Evolutionary conservation across 2,888 invertebrate genomes (phyloP).

Genomic region (Pogonocherus hispidulus): DNA sequence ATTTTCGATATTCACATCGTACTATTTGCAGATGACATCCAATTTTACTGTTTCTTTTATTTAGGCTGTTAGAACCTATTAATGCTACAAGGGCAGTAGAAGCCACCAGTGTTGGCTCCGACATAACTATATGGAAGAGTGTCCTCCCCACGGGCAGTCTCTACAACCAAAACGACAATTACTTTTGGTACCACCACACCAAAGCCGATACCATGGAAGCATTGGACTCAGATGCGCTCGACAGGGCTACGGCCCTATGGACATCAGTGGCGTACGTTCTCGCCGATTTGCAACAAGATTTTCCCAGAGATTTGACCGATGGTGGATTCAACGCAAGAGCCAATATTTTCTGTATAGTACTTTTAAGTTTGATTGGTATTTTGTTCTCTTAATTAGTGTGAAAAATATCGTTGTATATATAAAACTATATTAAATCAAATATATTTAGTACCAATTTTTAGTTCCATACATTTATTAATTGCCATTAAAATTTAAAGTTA

Average conservation of each 20-base stretch:
- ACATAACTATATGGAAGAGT: constrained; percentile 75
- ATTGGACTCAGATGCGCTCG: constrained; percentile 77
- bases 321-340: background rate
- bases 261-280: constrained; percentile 83
- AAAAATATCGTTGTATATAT: background rate
- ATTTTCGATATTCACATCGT: too few species aligned
- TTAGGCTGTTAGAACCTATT: constrained; percentile 76
- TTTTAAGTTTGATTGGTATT: constrained; percentile 1
- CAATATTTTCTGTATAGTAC: constrained; percentile 2
- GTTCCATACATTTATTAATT: background rate
- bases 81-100: constrained; percentile 75
- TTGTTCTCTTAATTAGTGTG: background rate
- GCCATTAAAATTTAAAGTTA: too few species aligned
- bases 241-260: constrained; percentile 84
- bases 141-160: constrained; percentile 80
- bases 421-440: background rate
- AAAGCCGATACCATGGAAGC: constrained; percentile 86
- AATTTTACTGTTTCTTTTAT: too few species aligned
- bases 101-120: constrained; percentile 75
- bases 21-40: too few species aligned
- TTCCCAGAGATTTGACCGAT: constrained; percentile 70
- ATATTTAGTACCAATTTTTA: background rate
- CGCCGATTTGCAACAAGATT: constrained; percentile 80
- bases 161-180: constrained; percentile 77
- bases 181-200: constrained; percentile 85